Base-by-base conservation (phyloP, 2,888 invertebrate genomes). In the Coleophora flavipennella region DNA sequence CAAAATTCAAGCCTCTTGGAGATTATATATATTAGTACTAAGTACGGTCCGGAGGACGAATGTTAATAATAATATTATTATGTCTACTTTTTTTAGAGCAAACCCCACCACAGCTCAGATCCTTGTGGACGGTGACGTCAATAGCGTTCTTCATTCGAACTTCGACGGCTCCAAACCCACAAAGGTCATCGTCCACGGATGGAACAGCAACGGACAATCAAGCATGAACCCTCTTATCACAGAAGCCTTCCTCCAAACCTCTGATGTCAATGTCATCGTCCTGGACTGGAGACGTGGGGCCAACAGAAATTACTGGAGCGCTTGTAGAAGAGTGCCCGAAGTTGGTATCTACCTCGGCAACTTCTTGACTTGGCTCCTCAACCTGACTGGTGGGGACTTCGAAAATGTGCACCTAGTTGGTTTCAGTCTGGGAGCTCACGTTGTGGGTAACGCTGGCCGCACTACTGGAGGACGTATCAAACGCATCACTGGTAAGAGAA, bases 171-270 rank as follows among this genome's bases (percentile, higher is more conserved):
- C 41, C 31, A 59, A 64, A 12, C 62, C 60, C 0, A 41, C 64
- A 1, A 67, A 64, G 36, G 68, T 78, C 7, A 51, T 78, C 33
- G 67, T 69, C 11, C 79, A 79, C 41, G 78, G 79, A 12, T 78
- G 76, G 76, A 70, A 67, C 46, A 63, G 61, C 46, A 55, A 68
- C 31, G 71, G 71, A 27, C 57, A 62, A 40, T 52, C 62, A 3
- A 48, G 35, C 0, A 53, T 71, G 44, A 75, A 72, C 44, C 53
- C 59, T 0, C 32, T 51, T 35, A 50, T 68, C 36, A 63, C 54
- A 20, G 40, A 50, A 3, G 65, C 69, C 1, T 63, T 60, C 35
- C 53, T 71, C 3, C 55, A 49, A 1, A 48, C 43, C 1, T 39
- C 37, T 13, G 62, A 70, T 36, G 46, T 49, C 29, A 72, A 70